Evolutionary conservation across 2,113 vertebrate genomes (phyloP).

Genomic region (Dicerorhinus sumatrensis): DNA sequence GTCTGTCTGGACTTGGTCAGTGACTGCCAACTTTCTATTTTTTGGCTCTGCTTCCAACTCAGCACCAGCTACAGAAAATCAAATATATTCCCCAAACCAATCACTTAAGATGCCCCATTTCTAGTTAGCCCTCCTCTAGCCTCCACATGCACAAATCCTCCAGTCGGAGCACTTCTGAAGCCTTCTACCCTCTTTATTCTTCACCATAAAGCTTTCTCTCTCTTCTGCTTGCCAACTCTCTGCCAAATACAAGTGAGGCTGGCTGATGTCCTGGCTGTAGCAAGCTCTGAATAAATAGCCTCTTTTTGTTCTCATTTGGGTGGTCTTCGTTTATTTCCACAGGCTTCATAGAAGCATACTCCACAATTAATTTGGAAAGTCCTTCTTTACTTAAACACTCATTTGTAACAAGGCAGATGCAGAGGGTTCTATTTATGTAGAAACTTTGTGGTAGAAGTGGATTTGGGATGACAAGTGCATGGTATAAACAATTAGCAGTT

Average conservation of each 20-base stretch:
- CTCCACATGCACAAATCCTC: background rate
- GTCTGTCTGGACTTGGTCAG: background rate
- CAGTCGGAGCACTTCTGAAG: too few relatives aligned
- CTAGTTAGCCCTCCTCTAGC: background rate
- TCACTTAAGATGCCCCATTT: background rate
- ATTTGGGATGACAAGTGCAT: background rate
- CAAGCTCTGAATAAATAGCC: background rate
- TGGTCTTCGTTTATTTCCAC: background rate
- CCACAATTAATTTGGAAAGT: background rate
- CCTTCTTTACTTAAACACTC: background rate
- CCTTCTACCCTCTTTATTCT: background rate
- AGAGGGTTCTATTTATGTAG: background rate
- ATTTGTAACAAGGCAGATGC: background rate
- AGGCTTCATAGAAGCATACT: background rate
- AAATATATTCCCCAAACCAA: background rate
- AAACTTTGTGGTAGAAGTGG: background rate
- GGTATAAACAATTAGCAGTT: too few relatives aligned
- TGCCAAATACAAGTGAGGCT: background rate
- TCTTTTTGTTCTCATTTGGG: background rate
- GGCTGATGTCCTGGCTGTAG: background rate
- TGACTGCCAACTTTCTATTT: background rate
- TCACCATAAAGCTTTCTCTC: too few relatives aligned
- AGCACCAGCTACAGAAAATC: background rate
- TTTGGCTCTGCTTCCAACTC: background rate
- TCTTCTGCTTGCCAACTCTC: accelerated